Base-by-base conservation (phyloP, 2,888 invertebrate species). In the Xestia rhomboidea region DNA sequence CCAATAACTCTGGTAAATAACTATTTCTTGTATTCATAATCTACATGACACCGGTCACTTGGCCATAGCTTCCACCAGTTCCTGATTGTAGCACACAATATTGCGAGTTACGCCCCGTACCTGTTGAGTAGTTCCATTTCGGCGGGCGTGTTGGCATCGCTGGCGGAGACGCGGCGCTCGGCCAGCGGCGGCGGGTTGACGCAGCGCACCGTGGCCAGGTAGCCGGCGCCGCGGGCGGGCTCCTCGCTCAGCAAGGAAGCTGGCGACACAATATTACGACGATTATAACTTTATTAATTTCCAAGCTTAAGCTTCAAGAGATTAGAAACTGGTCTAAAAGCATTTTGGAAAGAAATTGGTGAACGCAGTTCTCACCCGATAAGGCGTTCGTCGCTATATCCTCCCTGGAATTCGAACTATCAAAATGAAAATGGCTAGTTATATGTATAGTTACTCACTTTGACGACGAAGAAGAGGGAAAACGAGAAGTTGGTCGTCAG, bases 131-230 rank as follows among this genome's bases (percentile, higher is more conserved):
- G 88, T 63, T 93, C 93, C 73, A 93, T 89, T 72, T 95, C 95
- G 24, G 90, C 89, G 76, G 94, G 93, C 57, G 92, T 87, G 91
- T 95, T 94, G 83, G 95, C 96, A 90, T 96, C 96, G 91, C 94
- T 94, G 85, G 95, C 94, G 82, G 96, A 95, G n/a, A 96, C 96
- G 87, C 96, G 95, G 30, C 96, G 94, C 89, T 96, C 96, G 87
- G 94, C 93, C 75, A 96, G 94, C 87, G 97, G 96, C 86, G 95
- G 95, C 85, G 97, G 97, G 91, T 97, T 97, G 80, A 96, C 96
- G 90, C 96, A 97, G 81, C 95, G 95, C 90, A 97, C 97, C 71
- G 97, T 97, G 66, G 97, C 97, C 89, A 97, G 93, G 93, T 97
- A 97, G 38, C 95, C 96, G 21, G 93, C 94, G 79, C 94, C 91